A percentile compares a stretch with the other conserved stretches of the same genome.
phyloP scores from a whole-genome alignment of 2,113 vertebrate genomes.

The Cyphomyrus discorhynchus region DNA sequence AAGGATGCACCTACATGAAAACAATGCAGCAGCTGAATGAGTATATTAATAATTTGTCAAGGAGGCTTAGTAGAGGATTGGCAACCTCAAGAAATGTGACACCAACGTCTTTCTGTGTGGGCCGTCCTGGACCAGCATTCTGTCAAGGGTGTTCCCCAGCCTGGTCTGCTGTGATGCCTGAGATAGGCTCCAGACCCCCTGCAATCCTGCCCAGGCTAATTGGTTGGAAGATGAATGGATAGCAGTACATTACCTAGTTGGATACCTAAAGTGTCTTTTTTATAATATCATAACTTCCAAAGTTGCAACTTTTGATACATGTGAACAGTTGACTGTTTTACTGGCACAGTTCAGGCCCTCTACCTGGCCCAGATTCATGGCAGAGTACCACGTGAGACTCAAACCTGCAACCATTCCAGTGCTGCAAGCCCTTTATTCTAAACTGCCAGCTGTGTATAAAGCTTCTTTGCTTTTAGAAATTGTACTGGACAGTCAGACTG shows the following conservation, averaged over 20 bases:
- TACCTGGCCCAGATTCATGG: background rate
- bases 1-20: background rate
- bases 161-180: background rate
- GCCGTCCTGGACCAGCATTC: background rate
- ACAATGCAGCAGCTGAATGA: background rate
- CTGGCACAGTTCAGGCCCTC: background rate
- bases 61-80: background rate
- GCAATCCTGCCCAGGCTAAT: background rate
- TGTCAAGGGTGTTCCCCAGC: background rate
- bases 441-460: background rate
- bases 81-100: background rate
- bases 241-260: background rate
- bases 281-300: background rate
- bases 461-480: background rate
- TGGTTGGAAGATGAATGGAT: background rate
- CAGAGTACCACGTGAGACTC: background rate
- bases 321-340: background rate
- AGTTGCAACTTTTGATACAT: background rate
- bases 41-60: background rate
- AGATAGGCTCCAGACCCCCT: background rate
- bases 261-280: background rate
- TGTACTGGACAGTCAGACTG: background rate
- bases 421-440: background rate
- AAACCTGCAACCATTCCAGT: background rate
- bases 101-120: background rate